phyloP scores from a whole-genome alignment of 2,888 invertebrate genomes.

The Nomada fucata region DNA sequence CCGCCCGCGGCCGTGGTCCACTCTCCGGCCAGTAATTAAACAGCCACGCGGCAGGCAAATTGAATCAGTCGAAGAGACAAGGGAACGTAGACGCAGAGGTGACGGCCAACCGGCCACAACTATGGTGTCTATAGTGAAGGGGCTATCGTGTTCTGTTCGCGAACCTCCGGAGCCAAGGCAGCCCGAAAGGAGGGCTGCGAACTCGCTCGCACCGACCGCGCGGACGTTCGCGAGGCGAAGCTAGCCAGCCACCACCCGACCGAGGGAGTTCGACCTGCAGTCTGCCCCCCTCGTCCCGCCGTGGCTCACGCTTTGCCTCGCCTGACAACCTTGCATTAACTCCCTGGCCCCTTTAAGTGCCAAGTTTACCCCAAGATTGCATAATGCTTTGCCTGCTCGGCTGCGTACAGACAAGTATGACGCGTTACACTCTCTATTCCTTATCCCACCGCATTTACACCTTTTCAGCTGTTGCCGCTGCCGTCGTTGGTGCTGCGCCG shows the following conservation, averaged over 20 bases:
- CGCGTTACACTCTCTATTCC: conserved; percentile 5
- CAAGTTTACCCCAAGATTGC: conserved; percentile 82
- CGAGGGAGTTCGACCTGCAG: conserved; percentile 66
- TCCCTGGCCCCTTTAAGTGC: conserved; percentile 81
- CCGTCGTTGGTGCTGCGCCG: no score
- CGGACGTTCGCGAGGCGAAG: conserved; percentile 55
- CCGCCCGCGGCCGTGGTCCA: conserved; percentile 76
- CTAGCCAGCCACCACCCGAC: conserved; percentile 61
- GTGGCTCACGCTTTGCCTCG: conserved; percentile 57
- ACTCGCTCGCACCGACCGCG: conserved; percentile 40
- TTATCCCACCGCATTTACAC: background rate
- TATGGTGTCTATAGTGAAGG: conserved; percentile 80
- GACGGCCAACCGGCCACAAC: conserved; percentile 84
- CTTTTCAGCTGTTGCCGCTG: no score
- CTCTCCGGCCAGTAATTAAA: conserved; percentile 83
- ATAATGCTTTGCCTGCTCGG: conserved; percentile 73
- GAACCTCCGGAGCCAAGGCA: conserved; percentile 53
- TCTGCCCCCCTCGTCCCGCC: conserved; percentile 39
- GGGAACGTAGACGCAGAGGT: conserved; percentile 83
- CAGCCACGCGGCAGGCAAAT: conserved; percentile 84
- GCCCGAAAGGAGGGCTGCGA: conserved; percentile 49
- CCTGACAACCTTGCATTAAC: conserved; percentile 80
- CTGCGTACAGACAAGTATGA: conserved; percentile 62
- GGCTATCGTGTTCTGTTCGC: conserved; percentile 68
- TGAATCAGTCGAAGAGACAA: conserved; percentile 84